These are phyloP conservation scores for Neoseiulus cucumeris DNA, from an alignment of 1,140 invertebrate species.

Conservation along the genomic window DNA sequence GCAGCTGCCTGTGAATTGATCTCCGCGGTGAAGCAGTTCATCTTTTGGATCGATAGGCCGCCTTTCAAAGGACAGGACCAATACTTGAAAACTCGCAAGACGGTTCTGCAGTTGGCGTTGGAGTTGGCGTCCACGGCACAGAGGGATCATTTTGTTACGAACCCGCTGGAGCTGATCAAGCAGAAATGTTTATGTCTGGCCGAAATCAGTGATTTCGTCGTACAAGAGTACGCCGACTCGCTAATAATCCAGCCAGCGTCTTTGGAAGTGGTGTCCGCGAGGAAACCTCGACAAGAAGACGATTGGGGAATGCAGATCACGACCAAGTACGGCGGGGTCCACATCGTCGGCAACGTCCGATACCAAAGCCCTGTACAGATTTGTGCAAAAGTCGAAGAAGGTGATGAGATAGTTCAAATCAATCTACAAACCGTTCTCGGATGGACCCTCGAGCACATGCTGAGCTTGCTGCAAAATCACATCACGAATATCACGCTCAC, in stretches of 20 bases:
- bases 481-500: slow-evolving; percentile 57
- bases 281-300: slow-evolving; percentile 49
- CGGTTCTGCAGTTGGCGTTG: slow-evolving; percentile 51
- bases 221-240: slow-evolving; percentile 65
- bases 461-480: slow-evolving; percentile 50
- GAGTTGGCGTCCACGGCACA: slow-evolving; percentile 68
- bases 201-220: slow-evolving; percentile 59
- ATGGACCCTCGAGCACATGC: slow-evolving; percentile 61
- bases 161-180: slow-evolving; percentile 41
- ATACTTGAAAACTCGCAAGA: slow-evolving; percentile 41
- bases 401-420: slow-evolving; percentile 78
- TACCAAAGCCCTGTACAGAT: slow-evolving; percentile 35
- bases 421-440: slow-evolving; percentile 80
- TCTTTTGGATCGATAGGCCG: not conserved
- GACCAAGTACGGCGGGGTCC: slow-evolving; percentile 26
- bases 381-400: slow-evolving; percentile 69
- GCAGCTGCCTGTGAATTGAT: not conserved
- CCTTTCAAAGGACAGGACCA: slow-evolving; percentile 42
- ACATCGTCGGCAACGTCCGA: slow-evolving; percentile 27
- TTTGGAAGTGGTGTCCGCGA: slow-evolving; percentile 60
- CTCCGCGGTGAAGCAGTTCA: slow-evolving; percentile 16
- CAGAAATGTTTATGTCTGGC: slow-evolving; percentile 43
- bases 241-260: slow-evolving; percentile 67
- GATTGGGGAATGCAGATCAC: slow-evolving; percentile 33
- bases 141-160: slow-evolving; percentile 61